Evolutionary conservation across 2,797 vertebrate genomes (phyloP), one percentile per base, ranked within the genome.

Genomic region (Rhincodon typus): DNA sequence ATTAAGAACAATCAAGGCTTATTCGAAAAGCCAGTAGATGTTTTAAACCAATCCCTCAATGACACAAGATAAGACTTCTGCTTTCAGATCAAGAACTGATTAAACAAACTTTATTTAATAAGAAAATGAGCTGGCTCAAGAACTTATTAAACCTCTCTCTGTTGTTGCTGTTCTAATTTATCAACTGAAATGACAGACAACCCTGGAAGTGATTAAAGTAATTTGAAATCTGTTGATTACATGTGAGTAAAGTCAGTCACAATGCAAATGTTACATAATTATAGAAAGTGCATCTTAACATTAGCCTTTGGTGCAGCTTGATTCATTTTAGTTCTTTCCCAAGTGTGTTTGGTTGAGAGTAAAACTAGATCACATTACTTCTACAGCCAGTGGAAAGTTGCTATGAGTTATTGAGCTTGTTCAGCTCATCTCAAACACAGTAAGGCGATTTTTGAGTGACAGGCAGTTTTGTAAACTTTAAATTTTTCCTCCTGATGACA

Each of bases 221-320:
- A 66, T 90, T 90, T 90, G 87, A 90, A 90, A n/a, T 62, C 30
- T 90, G 15, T 13, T 90, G 87, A 90, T 90, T 62, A 57, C 30
- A 90, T 17, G n/a, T 66, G 87, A 90, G 30, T n/a, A 62, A 90
- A 90, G 30, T 17, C 57, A 90, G 53, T 27, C 53, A 66, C 19
- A 12, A 62, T 19, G 34, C 27, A 87, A 86, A 23, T 84, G 42
- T 46, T 46, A 46, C 46, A 1, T 25, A 84, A 84, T 7, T 84
- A 38, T 84, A 46, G 38, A 42, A 42, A 84, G 46, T 46, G 46
- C 17, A 21, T 46, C 19, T 46, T 46, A 10, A 38, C 46, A 84
- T 25, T 42, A 46, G 82, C 4, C 82, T 84, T 21, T 8, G 21
- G 82, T 25, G 82, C 46, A 38, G 46, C 82, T 84, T 7, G 38